phyloP scores from a whole-genome alignment of 2,113 vertebrate species.

The Apaloderma vittatum region DNA sequence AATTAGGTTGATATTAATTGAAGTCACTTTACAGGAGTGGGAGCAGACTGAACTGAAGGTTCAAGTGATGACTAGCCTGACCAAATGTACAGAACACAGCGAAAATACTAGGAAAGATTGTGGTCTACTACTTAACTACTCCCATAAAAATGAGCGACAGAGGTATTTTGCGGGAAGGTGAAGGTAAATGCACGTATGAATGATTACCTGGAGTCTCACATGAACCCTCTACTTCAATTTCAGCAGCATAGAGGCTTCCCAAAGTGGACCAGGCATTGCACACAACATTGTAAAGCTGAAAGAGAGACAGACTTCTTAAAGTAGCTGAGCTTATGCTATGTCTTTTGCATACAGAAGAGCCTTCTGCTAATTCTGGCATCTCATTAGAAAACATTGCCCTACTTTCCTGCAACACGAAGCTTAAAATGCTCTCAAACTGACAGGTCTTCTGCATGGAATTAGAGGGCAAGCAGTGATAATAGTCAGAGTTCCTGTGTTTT shows the following conservation, averaged over 20 bases:
- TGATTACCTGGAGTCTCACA: background rate
- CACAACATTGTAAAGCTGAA: background rate
- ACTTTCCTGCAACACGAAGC: constrained; percentile 24
- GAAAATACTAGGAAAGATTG: background rate
- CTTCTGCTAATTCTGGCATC: constrained; percentile 47
- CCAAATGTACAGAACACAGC: background rate
- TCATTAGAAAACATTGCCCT: constrained; percentile 49
- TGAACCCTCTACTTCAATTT: background rate
- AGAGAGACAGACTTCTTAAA: background rate
- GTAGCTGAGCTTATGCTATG: background rate
- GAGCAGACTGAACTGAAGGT: background rate
- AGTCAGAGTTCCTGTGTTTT: background rate
- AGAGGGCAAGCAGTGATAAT: background rate
- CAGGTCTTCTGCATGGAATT: background rate
- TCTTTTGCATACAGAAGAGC: constrained; percentile 35
- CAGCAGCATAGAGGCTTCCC: background rate
- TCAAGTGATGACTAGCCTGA: background rate
- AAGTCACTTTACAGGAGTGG: background rate
- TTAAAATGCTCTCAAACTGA: constrained; percentile 1
- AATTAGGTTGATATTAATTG: background rate
- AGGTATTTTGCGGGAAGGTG: background rate
- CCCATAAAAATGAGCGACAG: background rate
- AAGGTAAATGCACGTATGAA: background rate
- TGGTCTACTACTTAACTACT: background rate
- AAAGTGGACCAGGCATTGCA: background rate